Evolutionary conservation across 2,113 vertebrate genomes (phyloP).

Genomic region (Tor tambroides): DNA sequence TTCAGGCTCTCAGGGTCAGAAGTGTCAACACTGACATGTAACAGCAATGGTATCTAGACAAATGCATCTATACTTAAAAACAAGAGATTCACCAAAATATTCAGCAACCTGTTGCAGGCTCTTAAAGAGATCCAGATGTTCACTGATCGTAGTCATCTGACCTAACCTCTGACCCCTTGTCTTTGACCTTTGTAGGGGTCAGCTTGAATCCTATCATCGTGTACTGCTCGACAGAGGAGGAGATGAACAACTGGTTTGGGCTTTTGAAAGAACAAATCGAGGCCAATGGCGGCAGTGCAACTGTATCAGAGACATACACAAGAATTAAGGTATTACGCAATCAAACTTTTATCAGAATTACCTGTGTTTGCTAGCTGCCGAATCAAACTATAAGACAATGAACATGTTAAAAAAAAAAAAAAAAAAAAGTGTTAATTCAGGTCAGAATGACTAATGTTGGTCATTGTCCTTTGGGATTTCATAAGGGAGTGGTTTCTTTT

Average conservation of each 20-base stretch:
- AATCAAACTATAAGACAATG: neutral
- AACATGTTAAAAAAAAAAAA: neutral
- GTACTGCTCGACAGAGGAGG: conserved; percentile 83
- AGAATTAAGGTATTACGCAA: conserved; percentile 70
- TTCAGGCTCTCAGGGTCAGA: neutral
- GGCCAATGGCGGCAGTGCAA: conserved; percentile 75
- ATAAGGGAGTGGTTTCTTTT: conserved; percentile 49
- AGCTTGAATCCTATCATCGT: conserved; percentile 88
- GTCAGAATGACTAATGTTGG: conserved; percentile 38
- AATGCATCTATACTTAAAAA: conserved; percentile 5
- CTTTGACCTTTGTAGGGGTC: conserved; percentile 78
- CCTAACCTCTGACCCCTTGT: conserved; percentile 43
- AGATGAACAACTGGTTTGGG: conserved; percentile 87
- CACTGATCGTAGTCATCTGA: conserved; percentile 58
- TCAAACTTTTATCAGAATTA: neutral
- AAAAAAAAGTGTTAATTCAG: conserved; percentile 36
- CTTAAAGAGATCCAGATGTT: conserved; percentile 39
- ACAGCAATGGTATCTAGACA: neutral
- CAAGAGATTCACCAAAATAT: neutral
- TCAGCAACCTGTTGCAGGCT: conserved; percentile 29
- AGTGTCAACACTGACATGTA: neutral
- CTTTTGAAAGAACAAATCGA: conserved; percentile 90
- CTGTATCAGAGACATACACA: conserved; percentile 63
- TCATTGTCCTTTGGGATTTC: conserved; percentile 47
- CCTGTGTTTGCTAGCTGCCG: neutral